phyloP scores from a whole-genome alignment of 2,888 invertebrate species.

The Noctuana brunneofusca region DNA sequence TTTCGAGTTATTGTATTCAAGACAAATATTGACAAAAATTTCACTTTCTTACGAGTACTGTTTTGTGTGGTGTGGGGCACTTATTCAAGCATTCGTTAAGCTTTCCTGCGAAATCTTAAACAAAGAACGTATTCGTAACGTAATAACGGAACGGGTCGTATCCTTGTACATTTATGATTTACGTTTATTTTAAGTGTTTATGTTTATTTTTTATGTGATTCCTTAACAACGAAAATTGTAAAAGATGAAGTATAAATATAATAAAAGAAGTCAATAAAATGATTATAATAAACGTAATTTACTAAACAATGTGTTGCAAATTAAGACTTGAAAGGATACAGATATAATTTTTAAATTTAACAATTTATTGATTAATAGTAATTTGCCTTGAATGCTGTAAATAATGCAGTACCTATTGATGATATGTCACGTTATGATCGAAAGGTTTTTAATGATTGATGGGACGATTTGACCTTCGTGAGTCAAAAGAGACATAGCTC shows the following conservation, averaged over 20 bases:
- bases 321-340: background rate
- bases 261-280: background rate
- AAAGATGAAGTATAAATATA: background rate
- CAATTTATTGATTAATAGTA: background rate
- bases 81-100: constrained; percentile 46
- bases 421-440: constrained; percentile 7
- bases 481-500: background rate
- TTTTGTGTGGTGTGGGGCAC: constrained; percentile 36
- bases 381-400: background rate
- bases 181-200: background rate
- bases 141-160: background rate
- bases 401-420: background rate
- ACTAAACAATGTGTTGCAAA: background rate
- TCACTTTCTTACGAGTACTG: constrained; percentile 58
- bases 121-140: constrained; percentile 23
- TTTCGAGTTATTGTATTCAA: constrained; percentile 44
- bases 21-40: constrained; percentile 70
- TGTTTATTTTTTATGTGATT: background rate
- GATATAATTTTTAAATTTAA: background rate
- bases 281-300: background rate
- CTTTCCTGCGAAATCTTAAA: constrained; percentile 40
- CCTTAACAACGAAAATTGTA: background rate
- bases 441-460: constrained; percentile 21
- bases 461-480: constrained; percentile 1
- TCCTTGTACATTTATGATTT: constrained; percentile 3